A percentile compares a stretch with the other conserved stretches of the same genome.
Evolutionary conservation across 2,113 vertebrate genomes (phyloP).

Genomic region (Oophaga pumilio): DNA sequence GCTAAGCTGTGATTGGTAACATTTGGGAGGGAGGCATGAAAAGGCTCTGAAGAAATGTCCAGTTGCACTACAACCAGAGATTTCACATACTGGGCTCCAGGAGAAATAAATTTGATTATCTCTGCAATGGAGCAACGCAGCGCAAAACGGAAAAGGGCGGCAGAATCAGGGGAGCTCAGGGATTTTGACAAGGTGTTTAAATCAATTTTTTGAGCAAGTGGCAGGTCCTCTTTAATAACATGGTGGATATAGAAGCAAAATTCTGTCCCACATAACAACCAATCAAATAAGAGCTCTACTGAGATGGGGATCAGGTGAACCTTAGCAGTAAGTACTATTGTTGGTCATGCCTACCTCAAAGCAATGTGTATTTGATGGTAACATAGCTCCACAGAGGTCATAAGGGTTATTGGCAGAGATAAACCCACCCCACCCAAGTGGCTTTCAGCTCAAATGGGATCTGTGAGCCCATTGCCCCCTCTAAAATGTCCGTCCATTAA

Average conservation of each 20-base stretch:
- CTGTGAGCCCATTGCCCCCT: not conserved
- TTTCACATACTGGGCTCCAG: too few relatives aligned
- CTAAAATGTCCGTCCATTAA: not conserved
- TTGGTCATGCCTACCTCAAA: not conserved
- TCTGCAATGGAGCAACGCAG: too few relatives aligned
- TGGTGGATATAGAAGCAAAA: slow-evolving; percentile 9
- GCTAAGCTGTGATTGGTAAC: too few relatives aligned
- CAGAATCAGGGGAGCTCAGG: too few relatives aligned
- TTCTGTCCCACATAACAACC: not conserved
- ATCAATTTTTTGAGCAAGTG: too few relatives aligned
- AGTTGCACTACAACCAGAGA: too few relatives aligned
- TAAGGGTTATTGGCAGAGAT: not conserved
- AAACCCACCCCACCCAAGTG: not conserved
- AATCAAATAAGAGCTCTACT: slow-evolving; percentile 1
- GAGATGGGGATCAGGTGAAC: not conserved
- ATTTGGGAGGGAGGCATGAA: too few relatives aligned
- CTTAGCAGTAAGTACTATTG: not conserved
- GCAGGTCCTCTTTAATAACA: not conserved
- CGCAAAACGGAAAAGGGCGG: too few relatives aligned
- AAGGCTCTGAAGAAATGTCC: too few relatives aligned
- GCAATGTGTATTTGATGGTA: not conserved
- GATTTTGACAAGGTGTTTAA: too few relatives aligned
- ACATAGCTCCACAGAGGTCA: not conserved
- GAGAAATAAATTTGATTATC: too few relatives aligned
- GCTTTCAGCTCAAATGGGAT: not conserved